Base-by-base conservation (phyloP, 2,113 vertebrate genomes). In the Eira barbara region DNA sequence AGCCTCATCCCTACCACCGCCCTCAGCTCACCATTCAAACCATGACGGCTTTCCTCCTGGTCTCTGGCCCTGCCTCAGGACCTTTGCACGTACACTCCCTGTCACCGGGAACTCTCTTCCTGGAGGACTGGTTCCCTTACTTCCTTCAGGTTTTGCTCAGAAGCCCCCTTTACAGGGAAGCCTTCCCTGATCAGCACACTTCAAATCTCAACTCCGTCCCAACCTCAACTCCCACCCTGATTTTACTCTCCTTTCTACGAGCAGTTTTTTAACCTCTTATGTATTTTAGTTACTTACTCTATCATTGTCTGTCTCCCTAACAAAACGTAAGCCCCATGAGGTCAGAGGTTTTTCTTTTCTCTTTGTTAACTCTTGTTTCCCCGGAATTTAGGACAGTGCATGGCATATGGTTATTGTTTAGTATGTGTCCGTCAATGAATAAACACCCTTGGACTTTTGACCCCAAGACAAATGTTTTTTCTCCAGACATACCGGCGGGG, bases 171-270 rank as follows among this genome's bases (percentile, higher is more conserved):
- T 85, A 8, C 8, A 13, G 18, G 21, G 49, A 45, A 12, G 9
- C 20, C 23, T 52, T 25, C 29, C 31, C 11, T 10, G 25, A 3
- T 18, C 0, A 34, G 52, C 1, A 63, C 2, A 0, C 27, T 23
- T 63, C 20, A 69, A 81, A 82, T 25, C 7, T 39, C 7, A 12
- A 57, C 57, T n/a, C 18, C 23, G 4, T 11, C 7, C 11, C 3
- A 0, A 7, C 45, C 67, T 34, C 59, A 31, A 23, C 25, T 25
- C 76, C 17, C 34, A 49, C 18, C 4, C 2, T 39, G 27, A 82
- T 31, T 47, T 18, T 78, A 18, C 20, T 13, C 52, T 29, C 55
- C 57, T 17, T 47, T 18, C 34, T n/a, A 31, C 7, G 31, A 9
- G 18, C 27, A 18, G 4, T n/a, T 85, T 23, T 47, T 36, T 59